A percentile compares a stretch with the other conserved stretches of the same genome.
phyloP scores from a whole-genome alignment of 92 coral and sea anemone species.

The Porites lobata region DNA sequence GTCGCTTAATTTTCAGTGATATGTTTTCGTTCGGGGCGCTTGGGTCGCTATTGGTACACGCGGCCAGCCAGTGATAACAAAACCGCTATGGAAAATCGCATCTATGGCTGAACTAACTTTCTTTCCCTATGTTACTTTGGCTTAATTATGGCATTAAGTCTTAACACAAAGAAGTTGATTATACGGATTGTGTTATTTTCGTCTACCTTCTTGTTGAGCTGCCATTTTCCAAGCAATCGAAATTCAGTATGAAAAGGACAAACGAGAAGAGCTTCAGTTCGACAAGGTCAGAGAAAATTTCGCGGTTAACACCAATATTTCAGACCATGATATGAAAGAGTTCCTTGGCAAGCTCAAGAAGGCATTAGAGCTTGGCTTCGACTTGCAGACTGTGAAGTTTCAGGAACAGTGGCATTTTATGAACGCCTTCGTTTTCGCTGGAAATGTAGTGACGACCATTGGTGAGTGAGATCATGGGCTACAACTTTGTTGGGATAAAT shows the following conservation, averaged over 20 bases:
- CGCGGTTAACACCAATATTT: constrained; percentile 66
- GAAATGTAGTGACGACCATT: constrained; percentile 96
- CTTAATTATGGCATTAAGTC: constrained; percentile 84
- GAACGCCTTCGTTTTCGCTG: constrained; percentile 99
- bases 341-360: constrained; percentile 76
- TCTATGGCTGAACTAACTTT: not conserved
- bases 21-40: constrained; percentile 22
- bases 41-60: constrained; percentile 9
- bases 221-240: constrained; percentile 88
- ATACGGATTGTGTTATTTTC: constrained; percentile 89
- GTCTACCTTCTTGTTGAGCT: constrained; percentile 90
- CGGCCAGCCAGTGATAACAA: not conserved
- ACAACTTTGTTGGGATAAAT: not conserved
- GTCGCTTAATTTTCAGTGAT: constrained; percentile 12
- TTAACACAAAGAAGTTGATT: constrained; percentile 92
- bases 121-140: constrained; percentile 46
- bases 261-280: constrained; percentile 52
- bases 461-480: constrained; percentile 69
- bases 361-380: constrained; percentile 88
- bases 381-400: constrained; percentile 50
- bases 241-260: constrained; percentile 53
- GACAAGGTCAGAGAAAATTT: constrained; percentile 47
- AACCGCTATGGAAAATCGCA: not conserved
- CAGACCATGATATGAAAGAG: constrained; percentile 71
- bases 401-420: constrained; percentile 86